Percentiles rank a stretch among this genome's conserved stretches.
These are phyloP conservation scores for Drosophila eohydei DNA, from an alignment of 2,888 invertebrate species.

Conservation along the genomic window DNA sequence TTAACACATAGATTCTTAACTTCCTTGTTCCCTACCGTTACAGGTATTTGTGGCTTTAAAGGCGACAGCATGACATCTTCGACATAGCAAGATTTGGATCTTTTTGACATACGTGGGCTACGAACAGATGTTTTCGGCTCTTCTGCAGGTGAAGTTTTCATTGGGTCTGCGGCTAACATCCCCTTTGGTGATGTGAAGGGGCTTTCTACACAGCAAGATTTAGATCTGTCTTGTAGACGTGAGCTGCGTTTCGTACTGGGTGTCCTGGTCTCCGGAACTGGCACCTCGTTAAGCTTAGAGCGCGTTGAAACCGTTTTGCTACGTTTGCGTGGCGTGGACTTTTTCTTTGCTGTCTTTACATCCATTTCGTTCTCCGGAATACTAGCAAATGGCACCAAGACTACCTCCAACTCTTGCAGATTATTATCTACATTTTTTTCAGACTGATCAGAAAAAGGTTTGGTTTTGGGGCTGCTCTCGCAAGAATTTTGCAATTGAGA, in stretches of 20 bases:
- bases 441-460: background rate
- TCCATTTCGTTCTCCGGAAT: background rate
- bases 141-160: background rate
- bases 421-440: background rate
- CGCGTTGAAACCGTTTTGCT: constrained; percentile 1
- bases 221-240: background rate
- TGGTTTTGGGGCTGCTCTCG: background rate
- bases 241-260: background rate
- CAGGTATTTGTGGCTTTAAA: background rate
- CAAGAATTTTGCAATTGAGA: background rate
- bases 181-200: background rate
- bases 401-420: background rate
- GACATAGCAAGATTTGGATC: constrained; percentile 4
- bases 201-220: background rate
- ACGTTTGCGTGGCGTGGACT: constrained; percentile 1
- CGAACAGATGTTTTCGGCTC: background rate
- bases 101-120: background rate
- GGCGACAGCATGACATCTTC: background rate
- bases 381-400: background rate
- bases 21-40: background rate
- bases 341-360: background rate
- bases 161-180: too few species aligned
- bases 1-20: background rate
- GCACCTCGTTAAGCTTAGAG: background rate
- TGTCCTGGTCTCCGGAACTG: background rate